These are phyloP conservation scores for human DNA, from an alignment of 2,113 vertebrate genomes.

Conservation along the genomic window DNA sequence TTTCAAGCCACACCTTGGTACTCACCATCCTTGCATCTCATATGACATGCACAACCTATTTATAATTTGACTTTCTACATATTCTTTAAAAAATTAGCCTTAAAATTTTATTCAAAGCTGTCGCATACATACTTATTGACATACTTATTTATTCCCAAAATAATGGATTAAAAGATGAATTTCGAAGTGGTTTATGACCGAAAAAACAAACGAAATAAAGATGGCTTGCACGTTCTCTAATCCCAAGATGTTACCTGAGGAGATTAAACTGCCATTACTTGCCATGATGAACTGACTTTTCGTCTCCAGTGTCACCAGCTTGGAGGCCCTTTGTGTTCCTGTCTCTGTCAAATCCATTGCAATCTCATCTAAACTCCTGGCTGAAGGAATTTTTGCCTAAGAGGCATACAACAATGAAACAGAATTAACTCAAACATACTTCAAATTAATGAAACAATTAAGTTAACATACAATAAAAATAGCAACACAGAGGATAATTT, in stretches of 20 bases:
- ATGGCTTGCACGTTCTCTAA: fast-evolving
- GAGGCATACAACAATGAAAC: background rate
- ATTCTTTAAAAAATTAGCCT: background rate
- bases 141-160: background rate
- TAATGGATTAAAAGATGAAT: background rate
- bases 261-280: constrained; percentile 96
- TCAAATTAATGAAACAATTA: background rate
- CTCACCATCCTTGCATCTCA: background rate
- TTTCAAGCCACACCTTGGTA: background rate
- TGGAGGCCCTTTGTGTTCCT: constrained; percentile 87
- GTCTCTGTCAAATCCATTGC: constrained; percentile 95
- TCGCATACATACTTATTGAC: background rate
- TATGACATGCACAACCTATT: background rate
- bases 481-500: background rate
- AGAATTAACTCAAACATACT: background rate
- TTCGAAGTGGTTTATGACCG: background rate
- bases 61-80: constrained; percentile 32
- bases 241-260: constrained; percentile 87
- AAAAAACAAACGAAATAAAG: background rate
- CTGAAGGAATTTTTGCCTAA: constrained; percentile 94
- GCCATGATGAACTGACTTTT: constrained; percentile 96
- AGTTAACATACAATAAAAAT: background rate
- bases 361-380: constrained; percentile 93
- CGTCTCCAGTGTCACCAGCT: constrained; percentile 87
- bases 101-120: background rate